Base-by-base conservation (phyloP, 2,888 invertebrate genomes). In the Acrobeloides nanus region DNA sequence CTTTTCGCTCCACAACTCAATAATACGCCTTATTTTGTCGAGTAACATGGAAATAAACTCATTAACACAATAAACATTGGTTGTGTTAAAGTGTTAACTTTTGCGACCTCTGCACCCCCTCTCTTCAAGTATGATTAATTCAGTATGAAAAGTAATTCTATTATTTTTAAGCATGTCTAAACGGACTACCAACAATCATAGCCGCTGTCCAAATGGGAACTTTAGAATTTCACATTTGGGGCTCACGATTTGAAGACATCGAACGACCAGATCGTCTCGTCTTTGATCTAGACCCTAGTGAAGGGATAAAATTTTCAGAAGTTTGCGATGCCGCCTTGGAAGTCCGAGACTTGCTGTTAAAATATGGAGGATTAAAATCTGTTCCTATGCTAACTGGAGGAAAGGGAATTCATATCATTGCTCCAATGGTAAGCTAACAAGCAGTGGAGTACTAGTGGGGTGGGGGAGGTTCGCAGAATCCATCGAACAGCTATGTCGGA, bases 171-270 rank as follows among this genome's bases (percentile, higher is more conserved):
- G 38, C 38, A 8, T 38, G 24, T 12, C 10, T 38, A 18, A 38
- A 25, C 10, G 38, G 38, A 2, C 23, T 38, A 8, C 26, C 21
- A n/a, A 27, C 38, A 8, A 1, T 38, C 10, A 24, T 38, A 15
- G 38, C 38, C 38, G 38, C 26, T 23, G 38, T 38, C 24, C 38
- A 38, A 24, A 38, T 38, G 38, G 38, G 38, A 25, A 23, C 23
- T 18, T 6, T 38, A 18, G 38, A 38, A 21, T 38, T 38, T 15
- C 38, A 38, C 38, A 38, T 38, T 24, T 38, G 38, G 38, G 38
- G 38, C 24, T 38, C 23, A 7, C 38, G 38, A 5, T 38, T 17
- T 18, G 23, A 23, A 4, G 24, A 38, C n/a, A 20, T 38, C 26
- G 38, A 38, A 18, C 38, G 27, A 8, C 38, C 38, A 27, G 38